Evolutionary conservation across 2,888 invertebrate genomes (phyloP).

Genomic region (Dichetophora obliterata): DNA sequence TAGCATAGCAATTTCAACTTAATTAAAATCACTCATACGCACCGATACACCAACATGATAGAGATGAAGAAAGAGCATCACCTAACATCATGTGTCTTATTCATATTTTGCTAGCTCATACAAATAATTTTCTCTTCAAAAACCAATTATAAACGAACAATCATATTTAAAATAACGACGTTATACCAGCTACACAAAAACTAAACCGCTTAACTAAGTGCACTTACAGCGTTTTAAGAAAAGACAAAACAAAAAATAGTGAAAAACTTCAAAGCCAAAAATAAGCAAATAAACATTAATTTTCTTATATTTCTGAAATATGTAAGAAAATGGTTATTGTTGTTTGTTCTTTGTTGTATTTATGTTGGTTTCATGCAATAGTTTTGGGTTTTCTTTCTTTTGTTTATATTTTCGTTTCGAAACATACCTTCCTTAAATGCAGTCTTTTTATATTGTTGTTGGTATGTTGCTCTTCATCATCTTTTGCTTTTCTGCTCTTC

Average conservation of each 20-base stretch:
- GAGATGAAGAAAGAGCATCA: no score
- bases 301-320: slow-evolving; percentile 15
- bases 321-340: background rate
- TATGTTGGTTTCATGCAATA: background rate
- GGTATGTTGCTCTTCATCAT: slow-evolving; percentile 3
- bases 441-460: background rate
- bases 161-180: background rate
- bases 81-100: background rate
- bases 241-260: no score
- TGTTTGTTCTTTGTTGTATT: background rate
- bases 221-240: background rate
- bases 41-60: background rate
- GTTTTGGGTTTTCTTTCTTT: slow-evolving; percentile 19
- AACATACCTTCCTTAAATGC: background rate
- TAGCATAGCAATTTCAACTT: background rate
- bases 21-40: background rate
- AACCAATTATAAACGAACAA: background rate
- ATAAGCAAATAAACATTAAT: slow-evolving; percentile 13
- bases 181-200: background rate
- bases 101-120: background rate
- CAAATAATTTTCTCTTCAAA: background rate
- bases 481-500: slow-evolving; percentile 12
- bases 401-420: slow-evolving; percentile 15
- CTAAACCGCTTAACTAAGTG: background rate
- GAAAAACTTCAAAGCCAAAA: no score